Evolutionary conservation across 2,797 vertebrate species (phyloP).

Genomic region (Amblyraja radiata): DNA sequence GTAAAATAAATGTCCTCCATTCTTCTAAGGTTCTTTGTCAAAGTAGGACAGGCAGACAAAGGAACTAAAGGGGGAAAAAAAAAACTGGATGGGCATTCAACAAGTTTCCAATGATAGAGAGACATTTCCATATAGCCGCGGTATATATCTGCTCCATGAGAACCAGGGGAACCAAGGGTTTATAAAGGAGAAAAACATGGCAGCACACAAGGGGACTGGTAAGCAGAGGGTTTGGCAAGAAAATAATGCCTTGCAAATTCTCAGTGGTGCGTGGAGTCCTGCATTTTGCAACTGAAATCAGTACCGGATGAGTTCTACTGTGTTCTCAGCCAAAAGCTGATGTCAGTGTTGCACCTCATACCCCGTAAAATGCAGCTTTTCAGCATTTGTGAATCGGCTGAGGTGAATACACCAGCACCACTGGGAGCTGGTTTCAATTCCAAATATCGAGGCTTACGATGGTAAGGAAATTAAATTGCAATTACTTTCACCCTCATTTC

Average conservation of each 20-base stretch:
- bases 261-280: neutral
- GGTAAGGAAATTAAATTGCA: neutral
- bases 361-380: neutral
- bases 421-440: neutral
- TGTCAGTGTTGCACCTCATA: conserved; percentile 13
- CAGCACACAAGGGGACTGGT: conserved; percentile 13
- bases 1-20: neutral
- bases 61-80: neutral
- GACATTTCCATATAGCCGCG: neutral
- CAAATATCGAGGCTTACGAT: neutral
- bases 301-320: conserved; percentile 12
- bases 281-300: conserved; percentile 17
- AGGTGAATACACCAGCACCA: neutral
- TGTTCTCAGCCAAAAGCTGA: neutral
- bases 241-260: conserved; percentile 4
- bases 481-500: neutral
- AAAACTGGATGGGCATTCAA: neutral
- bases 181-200: conserved; percentile 14
- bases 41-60: neutral
- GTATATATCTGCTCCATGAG: neutral
- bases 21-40: neutral
- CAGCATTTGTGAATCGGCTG: neutral
- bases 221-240: conserved; percentile 23
- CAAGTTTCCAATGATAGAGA: neutral
- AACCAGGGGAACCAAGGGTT: neutral